Conservation (phyloP, 2,113 vertebrate genomes). For the Equus quagga region DNA sequence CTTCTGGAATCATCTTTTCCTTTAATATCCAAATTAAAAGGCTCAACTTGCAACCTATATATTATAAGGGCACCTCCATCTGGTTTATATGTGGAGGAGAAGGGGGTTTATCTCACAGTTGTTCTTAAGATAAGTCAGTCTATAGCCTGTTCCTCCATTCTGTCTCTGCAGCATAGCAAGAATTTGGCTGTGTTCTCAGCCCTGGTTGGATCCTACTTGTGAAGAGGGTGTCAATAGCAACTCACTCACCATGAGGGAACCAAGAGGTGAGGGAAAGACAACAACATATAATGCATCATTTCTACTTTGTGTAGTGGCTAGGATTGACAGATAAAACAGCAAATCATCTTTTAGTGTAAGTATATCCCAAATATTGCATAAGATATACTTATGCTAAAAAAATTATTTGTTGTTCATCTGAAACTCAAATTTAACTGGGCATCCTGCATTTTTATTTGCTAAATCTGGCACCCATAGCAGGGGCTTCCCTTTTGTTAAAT, state of each 20-base stretch:
- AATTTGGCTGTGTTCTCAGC: background rate
- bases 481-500: background rate
- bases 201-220: background rate
- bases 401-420: background rate
- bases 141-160: background rate
- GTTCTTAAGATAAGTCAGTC: background rate
- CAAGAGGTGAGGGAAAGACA: slow-evolving; percentile 11
- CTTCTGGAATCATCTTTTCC: background rate
- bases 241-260: background rate
- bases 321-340: slow-evolving; percentile 11
- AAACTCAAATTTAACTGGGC: slow-evolving; percentile 57
- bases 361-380: background rate
- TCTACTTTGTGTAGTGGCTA: background rate
- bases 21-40: slow-evolving; percentile 39
- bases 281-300: background rate
- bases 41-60: background rate
- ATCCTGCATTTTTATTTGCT: slow-evolving; percentile 51
- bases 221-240: background rate
- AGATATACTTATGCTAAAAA: slow-evolving; percentile 32
- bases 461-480: background rate
- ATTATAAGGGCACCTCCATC: background rate
- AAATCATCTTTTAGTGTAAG: slow-evolving; percentile 31
- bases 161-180: background rate
- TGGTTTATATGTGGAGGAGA: background rate
- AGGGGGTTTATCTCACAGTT: background rate